Base-by-base conservation (phyloP, 2,113 vertebrate genomes). In the Lota lota region DNA sequence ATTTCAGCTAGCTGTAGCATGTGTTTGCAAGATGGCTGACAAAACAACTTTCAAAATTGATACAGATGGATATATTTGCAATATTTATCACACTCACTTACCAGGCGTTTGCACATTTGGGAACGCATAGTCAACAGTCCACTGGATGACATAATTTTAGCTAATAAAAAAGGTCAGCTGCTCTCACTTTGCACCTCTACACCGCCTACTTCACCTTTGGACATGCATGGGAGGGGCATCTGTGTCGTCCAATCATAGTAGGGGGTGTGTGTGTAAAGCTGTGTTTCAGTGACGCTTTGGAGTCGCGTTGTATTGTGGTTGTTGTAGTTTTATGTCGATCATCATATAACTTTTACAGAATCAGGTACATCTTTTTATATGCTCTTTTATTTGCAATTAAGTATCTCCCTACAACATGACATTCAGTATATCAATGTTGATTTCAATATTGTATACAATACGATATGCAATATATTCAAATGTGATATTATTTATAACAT, bases 31-130 rank as follows among this genome's bases (percentile, higher is more conserved):
- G 53, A 18, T 0, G 4, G 1, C 0, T 57, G 56, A 11, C 21
- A 19, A 1, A 57, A 19, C 20, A n/a, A n/a, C 3, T 16, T 0
- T 20, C 24, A 16, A 20, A 18, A 50, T 11, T 4, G 1, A 22
- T 21, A 2, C 20, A 47, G 2, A 33, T 17, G 53, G 10, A 56
- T 18, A 8, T n/a, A 15, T 4, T 4, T 5, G 57, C 2, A 17
- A 0, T 0, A 0, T 0, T 7, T 3, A 0, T 1, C 59, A 51
- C 33, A n/a, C 1, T 53, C 0, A 88, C 91, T 90, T 78, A 93
- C 91, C 90, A 93, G 68, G 14, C 79, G 84, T 70, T 74, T 87
- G 68, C 90, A 91, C 1, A 87, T 21, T 1, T 68, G 85, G 28
- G 74, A 70, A 5, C 69, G 86, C 73, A 88, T 75, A 40, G 74